A percentile compares a stretch with the other conserved stretches of the same genome.
These are phyloP conservation scores for Epizoanthus scotinus DNA, from an alignment of 92 coral and sea anemone species.

Conservation along the genomic window DNA sequence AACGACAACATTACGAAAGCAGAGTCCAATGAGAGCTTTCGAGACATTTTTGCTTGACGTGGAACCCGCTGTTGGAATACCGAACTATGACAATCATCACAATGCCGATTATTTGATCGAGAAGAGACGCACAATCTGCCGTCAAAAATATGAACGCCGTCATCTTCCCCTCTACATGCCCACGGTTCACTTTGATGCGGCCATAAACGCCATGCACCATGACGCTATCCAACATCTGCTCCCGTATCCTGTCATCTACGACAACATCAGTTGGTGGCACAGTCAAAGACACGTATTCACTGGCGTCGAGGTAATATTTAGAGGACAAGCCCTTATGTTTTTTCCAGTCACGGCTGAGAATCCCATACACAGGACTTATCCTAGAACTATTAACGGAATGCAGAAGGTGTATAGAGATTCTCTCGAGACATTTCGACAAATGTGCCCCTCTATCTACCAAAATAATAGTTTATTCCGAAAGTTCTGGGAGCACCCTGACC, in stretches of 20 bases:
- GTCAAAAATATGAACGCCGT: not conserved
- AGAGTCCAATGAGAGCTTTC: constrained; percentile 53
- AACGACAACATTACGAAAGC: not conserved
- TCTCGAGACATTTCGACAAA: not conserved
- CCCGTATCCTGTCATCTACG: constrained; percentile 24
- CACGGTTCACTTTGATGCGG: constrained; percentile 37
- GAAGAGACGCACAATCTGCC: constrained; percentile 23
- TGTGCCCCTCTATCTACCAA: constrained; percentile 3
- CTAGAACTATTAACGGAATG: not conserved
- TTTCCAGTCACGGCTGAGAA: constrained; percentile 35
- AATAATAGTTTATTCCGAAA: not conserved
- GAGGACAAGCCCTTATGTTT: constrained; percentile 45
- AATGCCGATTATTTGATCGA: not conserved
- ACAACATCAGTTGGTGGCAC: constrained; percentile 35
- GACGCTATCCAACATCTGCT: constrained; percentile 27
- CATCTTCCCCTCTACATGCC: constrained; percentile 2
- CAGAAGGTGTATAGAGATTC: not conserved
- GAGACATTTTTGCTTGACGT: constrained; percentile 52
- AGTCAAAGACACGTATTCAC: constrained; percentile 28
- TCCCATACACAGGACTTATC: not conserved
- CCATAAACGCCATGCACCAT: constrained; percentile 41
- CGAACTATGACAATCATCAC: constrained; percentile 7
- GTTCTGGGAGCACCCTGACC: not conserved
- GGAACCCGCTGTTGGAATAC: constrained; percentile 66
- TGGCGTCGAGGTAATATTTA: constrained; percentile 45